A percentile compares a stretch with the other conserved stretches of the same genome.
These are phyloP conservation scores for Operophtera brumata DNA, from an alignment of 2,888 invertebrate genomes.

Conservation along the genomic window DNA sequence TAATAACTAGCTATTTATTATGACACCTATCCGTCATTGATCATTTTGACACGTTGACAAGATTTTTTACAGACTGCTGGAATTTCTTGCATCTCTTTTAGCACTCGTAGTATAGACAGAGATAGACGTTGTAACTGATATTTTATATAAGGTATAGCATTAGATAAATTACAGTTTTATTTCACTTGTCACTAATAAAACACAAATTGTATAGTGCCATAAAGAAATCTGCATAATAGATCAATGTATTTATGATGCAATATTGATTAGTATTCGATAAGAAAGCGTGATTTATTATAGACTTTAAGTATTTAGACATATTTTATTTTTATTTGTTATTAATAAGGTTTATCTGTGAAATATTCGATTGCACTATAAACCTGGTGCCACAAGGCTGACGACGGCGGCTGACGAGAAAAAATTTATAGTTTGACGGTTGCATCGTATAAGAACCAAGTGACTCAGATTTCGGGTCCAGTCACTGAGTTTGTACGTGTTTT, in stretches of 20 bases:
- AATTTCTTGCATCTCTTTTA: constrained; percentile 24
- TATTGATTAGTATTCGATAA: constrained; percentile 49
- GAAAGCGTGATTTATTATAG: constrained; percentile 49
- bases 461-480: too few relatives aligned
- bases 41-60: constrained; percentile 41
- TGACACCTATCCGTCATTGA: constrained; percentile 38
- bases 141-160: constrained; percentile 33
- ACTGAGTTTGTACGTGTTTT: too few relatives aligned
- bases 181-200: constrained; percentile 46
- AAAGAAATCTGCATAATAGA: constrained; percentile 52
- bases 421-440: background rate
- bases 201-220: constrained; percentile 45
- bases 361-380: constrained; percentile 26
- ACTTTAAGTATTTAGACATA: constrained; percentile 40
- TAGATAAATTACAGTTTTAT: constrained; percentile 37
- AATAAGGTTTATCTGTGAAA: constrained; percentile 32
- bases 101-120: constrained; percentile 10
- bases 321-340: constrained; percentile 46
- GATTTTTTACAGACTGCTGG: constrained; percentile 37
- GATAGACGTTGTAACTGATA: constrained; percentile 28
- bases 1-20: constrained; percentile 43
- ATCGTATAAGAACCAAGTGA: too few relatives aligned
- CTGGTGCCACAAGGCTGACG: background rate
- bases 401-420: background rate
- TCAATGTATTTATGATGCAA: constrained; percentile 43